These are phyloP conservation scores for Psophia crepitans DNA, from an alignment of 2,113 vertebrate species.

Conservation along the genomic window DNA sequence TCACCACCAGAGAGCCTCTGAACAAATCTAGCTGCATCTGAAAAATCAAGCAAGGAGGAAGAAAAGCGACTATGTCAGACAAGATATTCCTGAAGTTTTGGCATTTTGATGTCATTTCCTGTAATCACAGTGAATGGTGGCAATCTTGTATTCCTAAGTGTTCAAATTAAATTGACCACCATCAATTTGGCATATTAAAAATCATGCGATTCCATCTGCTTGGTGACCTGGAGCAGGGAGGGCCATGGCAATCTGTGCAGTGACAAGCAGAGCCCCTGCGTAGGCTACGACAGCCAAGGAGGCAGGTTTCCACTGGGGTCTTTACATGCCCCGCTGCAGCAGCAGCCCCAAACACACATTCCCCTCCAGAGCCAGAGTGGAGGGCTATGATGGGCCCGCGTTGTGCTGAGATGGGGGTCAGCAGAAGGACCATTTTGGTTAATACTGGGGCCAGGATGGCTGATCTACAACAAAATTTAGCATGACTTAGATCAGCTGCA, in stretches of 20 bases:
- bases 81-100: background rate
- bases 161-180: background rate
- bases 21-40: background rate
- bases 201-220: background rate
- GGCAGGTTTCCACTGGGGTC: background rate
- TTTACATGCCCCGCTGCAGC: background rate
- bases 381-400: background rate
- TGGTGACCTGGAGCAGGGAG: background rate
- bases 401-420: background rate
- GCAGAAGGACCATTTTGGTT: background rate
- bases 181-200: background rate
- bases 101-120: background rate
- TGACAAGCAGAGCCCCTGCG: background rate
- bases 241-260: background rate
- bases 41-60: background rate
- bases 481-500: accelerated
- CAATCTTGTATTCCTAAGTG: background rate
- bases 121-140: background rate
- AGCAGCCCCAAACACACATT: background rate
- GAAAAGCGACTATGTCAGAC: background rate
- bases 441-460: background rate
- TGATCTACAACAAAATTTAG: background rate
- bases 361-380: background rate
- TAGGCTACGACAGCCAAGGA: background rate
- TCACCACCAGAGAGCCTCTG: background rate